phyloP scores from a whole-genome alignment of 2,797 vertebrate species.

The Muscicapa comitata region DNA sequence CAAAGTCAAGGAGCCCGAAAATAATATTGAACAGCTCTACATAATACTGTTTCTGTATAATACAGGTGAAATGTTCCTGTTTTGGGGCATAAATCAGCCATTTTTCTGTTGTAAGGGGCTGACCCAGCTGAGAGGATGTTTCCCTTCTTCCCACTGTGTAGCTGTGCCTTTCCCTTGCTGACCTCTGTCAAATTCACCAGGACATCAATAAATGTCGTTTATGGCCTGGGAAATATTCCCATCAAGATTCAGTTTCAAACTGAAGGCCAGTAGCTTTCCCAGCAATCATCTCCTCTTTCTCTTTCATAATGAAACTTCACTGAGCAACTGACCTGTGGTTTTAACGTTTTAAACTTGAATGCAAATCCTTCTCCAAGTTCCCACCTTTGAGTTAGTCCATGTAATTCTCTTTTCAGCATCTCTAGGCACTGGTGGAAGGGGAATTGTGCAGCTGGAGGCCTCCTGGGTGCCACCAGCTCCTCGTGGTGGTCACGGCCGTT shows the following conservation, averaged over 20 bases:
- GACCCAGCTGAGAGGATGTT: background rate
- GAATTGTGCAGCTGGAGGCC: background rate
- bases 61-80: background rate
- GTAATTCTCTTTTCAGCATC: background rate
- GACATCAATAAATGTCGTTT: background rate
- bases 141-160: background rate
- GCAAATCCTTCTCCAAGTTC: background rate
- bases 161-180: background rate
- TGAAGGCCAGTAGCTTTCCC: background rate
- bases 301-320: background rate
- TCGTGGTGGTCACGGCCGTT: accelerated
- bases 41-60: background rate
- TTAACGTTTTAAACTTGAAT: background rate
- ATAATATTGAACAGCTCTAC: background rate
- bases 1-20: background rate
- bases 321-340: accelerated
- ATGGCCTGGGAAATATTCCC: background rate
- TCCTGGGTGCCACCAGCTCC: background rate
- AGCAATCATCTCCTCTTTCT: background rate
- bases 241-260: background rate
- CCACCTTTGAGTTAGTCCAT: background rate
- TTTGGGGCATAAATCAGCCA: background rate
- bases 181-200: background rate
- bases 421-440: background rate
- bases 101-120: background rate